Evolutionary conservation across 2,888 invertebrate species (phyloP), one percentile per base, ranked within the genome.

Genomic region (Ernsta delagoae): DNA sequence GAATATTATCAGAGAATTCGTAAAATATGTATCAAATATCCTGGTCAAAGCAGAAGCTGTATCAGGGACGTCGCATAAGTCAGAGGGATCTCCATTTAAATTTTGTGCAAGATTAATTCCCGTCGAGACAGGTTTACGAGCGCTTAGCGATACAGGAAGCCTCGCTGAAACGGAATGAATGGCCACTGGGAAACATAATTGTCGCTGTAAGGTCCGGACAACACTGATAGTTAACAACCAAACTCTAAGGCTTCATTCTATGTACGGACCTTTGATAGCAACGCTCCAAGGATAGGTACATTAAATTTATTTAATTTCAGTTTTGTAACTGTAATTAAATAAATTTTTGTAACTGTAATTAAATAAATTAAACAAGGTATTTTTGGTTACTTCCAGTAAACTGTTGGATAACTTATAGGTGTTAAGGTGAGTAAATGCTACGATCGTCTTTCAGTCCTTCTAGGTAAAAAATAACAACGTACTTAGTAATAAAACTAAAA

Each of bases 91-190:
- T 59, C 56, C 62, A 69, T 69, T 69, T 59, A 69, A 69, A 69
- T 69, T 69, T 69, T 12, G 57, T 62, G 59, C 57, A 62, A 69
- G 68, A 69, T 69, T 68, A 68, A 68, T 63, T 68, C 57, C 48
- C 62, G 57, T 48, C 62, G 68, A 62, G 68, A 63, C 62, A 68
- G 68, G 62, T 68, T 68, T 68, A 68, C 62, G 68, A 68, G 56
- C 68, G 68, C 62, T 62, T 61, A 68, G 67, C 59, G 66, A 66
- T 62, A 57, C 62, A 50, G 48, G 62, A 63, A 68, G 62, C 68
- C 68, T 68, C 57, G 53, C 56, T 48, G 62, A 68, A 68, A 48
- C 59, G 59, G 62, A 68, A 63, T 63, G 62, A 39, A 68, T 68
- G 62, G 68, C 57, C 62, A 24, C n/a, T 43, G 57, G 68, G 67